phyloP scores from a whole-genome alignment of 92 coral and sea anemone genomes.

The Diadumene lineata region DNA sequence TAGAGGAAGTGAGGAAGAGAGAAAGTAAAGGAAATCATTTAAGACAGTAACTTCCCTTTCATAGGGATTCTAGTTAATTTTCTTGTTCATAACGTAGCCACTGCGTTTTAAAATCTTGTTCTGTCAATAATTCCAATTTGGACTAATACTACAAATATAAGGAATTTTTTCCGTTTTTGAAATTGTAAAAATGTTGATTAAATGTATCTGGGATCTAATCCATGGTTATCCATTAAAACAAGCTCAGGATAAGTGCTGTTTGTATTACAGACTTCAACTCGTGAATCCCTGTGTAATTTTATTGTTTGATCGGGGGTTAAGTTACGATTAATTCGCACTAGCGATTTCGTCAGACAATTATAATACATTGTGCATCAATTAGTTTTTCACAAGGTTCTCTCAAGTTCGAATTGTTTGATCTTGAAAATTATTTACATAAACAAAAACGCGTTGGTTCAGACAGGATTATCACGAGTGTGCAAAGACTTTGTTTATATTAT shows the following conservation, averaged over 20 bases:
- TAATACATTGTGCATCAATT: neutral
- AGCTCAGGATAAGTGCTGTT: neutral
- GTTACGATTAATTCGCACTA: neutral
- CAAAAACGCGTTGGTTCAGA: slow-evolving; percentile 1
- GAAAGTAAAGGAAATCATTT: neutral
- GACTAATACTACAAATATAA: neutral
- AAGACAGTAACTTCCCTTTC: slow-evolving; percentile 3
- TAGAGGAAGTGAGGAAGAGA: slow-evolving; percentile 5
- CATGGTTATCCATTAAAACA: neutral
- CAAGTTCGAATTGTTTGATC: slow-evolving; percentile 2
- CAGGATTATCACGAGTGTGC: neutral
- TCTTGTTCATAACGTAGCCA: neutral
- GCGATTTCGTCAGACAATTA: neutral
- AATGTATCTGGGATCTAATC: neutral
- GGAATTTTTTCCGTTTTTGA: neutral
- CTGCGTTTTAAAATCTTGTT: neutral
- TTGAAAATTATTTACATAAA: slow-evolving; percentile 6
- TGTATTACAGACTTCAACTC: neutral
- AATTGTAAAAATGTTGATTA: neutral
- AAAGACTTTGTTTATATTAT: slow-evolving; percentile 29
- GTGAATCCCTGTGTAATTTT: neutral
- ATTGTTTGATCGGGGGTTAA: neutral
- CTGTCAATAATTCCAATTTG: neutral
- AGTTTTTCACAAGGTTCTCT: neutral
- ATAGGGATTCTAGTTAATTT: neutral